Conservation (phyloP, 2,797 vertebrate species). For the Pelodytes ibericus region DNA sequence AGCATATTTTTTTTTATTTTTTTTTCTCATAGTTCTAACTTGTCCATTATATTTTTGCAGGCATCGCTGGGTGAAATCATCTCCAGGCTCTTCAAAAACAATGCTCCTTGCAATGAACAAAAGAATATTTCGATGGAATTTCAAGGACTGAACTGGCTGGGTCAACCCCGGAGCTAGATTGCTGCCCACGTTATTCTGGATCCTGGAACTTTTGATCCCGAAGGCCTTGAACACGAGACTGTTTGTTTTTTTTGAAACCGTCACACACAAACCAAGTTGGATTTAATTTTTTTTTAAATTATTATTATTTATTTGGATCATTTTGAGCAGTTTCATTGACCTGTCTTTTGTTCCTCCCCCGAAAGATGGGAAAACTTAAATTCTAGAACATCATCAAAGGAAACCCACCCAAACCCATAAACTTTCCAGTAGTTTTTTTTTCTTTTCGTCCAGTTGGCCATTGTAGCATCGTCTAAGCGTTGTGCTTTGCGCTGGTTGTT, state of each 20-base stretch:
- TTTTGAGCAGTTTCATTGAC: too few species aligned
- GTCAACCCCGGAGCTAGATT: background rate
- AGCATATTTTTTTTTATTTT: constrained; percentile 27
- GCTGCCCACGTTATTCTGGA: background rate
- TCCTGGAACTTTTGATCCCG: background rate
- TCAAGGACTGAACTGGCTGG: constrained; percentile 18
- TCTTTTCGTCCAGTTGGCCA: background rate
- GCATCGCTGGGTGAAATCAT: constrained; percentile 62
- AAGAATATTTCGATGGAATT: constrained; percentile 38
- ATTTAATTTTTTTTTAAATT: too few species aligned
- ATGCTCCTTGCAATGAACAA: constrained; percentile 55
- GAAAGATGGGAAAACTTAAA: background rate
- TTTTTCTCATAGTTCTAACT: too few species aligned
- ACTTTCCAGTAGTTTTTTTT: background rate
- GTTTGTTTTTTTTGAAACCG: background rate
- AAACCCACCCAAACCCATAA: too few species aligned
- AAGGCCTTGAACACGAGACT: too few species aligned
- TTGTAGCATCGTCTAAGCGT: constrained; percentile 60
- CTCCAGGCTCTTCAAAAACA: constrained; percentile 9
- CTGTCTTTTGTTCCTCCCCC: background rate
- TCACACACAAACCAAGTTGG: background rate
- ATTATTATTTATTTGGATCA: too few species aligned
- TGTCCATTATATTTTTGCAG: constrained; percentile 67
- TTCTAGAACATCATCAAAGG: background rate
- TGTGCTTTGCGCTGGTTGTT: constrained; percentile 56